Percentiles rank a stretch among this genome's conserved stretches.
These are phyloP conservation scores for Mesoclemmys tuberculata DNA, from an alignment of 2,113 vertebrate species.

Conservation along the genomic window DNA sequence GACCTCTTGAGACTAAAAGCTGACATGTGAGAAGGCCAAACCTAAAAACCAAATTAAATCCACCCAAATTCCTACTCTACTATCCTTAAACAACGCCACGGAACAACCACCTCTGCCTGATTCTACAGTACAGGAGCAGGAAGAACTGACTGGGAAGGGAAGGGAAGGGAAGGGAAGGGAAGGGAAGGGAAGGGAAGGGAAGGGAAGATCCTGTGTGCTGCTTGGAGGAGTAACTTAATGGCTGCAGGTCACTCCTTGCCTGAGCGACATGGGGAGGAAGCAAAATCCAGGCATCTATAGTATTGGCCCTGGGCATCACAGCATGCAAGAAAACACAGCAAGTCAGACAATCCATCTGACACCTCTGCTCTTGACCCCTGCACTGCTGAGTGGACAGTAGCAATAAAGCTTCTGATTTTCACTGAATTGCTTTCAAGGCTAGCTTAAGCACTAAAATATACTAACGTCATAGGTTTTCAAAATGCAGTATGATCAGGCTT, in stretches of 20 bases:
- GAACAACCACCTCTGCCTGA: not conserved
- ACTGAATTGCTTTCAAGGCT: not conserved
- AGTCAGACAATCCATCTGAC: not conserved
- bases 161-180: too few species aligned
- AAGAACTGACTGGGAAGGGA: not conserved
- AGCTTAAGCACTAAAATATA: not conserved
- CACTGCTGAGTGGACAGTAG: not conserved
- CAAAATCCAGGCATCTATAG: not conserved
- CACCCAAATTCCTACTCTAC: not conserved
- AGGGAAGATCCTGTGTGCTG: not conserved
- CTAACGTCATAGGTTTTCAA: not conserved
- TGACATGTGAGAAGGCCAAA: fast-evolving
- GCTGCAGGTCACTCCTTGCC: not conserved
- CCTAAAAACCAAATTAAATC: not conserved
- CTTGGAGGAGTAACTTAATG: not conserved
- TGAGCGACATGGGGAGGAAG: not conserved
- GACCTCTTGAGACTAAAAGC: not conserved
- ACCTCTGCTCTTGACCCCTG: not conserved
- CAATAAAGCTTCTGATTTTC: not conserved
- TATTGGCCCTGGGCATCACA: not conserved
- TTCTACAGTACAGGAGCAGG: not conserved
- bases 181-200: too few species aligned
- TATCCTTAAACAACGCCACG: not conserved
- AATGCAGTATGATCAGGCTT: not conserved
- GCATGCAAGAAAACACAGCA: not conserved